A percentile compares a stretch with the other conserved stretches of the same genome.
Conservation (phyloP, 2,797 vertebrate genomes). For the Austrolebias charrua region DNA sequence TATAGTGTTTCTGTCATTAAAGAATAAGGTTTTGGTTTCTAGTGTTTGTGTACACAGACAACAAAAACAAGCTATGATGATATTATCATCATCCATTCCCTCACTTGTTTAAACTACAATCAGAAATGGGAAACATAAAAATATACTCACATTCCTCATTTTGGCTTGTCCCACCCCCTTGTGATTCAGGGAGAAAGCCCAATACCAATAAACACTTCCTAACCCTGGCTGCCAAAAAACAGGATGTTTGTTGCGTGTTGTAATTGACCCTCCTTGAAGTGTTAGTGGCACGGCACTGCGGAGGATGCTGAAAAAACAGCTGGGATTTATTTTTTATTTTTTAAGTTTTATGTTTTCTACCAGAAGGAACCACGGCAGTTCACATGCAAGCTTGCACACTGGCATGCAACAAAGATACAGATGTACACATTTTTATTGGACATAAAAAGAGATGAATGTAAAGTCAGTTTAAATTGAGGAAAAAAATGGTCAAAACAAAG, state of each 20-base stretch:
- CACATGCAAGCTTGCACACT: constrained; percentile 31
- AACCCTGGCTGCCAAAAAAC: constrained; percentile 73
- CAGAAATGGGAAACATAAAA: constrained; percentile 79
- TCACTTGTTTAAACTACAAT: constrained; percentile 76
- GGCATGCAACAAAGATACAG: constrained; percentile 28
- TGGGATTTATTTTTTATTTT: too few species aligned
- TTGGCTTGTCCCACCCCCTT: constrained; percentile 51
- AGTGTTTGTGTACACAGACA: constrained; percentile 17
- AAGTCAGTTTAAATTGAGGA: constrained; percentile 18
- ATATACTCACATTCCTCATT: constrained; percentile 74
- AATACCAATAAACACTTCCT: constrained; percentile 82
- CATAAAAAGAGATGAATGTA: constrained; percentile 17
- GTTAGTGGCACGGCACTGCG: constrained; percentile 75
- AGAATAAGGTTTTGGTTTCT: constrained; percentile 25
- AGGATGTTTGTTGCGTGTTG: constrained; percentile 81
- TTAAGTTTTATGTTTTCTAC: constrained; percentile 64
- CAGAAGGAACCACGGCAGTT: constrained; percentile 54
- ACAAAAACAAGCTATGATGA: constrained; percentile 6
- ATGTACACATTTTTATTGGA: constrained; percentile 17
- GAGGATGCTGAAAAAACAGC: constrained; percentile 48
- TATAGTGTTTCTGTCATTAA: constrained; percentile 25
- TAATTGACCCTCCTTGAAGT: constrained; percentile 81
- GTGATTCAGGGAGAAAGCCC: constrained; percentile 67
- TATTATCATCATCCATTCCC: constrained; percentile 44
- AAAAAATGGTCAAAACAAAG: constrained; percentile 15